phyloP scores from a whole-genome alignment of 2,797 vertebrate genomes.

The Pterois miles region DNA sequence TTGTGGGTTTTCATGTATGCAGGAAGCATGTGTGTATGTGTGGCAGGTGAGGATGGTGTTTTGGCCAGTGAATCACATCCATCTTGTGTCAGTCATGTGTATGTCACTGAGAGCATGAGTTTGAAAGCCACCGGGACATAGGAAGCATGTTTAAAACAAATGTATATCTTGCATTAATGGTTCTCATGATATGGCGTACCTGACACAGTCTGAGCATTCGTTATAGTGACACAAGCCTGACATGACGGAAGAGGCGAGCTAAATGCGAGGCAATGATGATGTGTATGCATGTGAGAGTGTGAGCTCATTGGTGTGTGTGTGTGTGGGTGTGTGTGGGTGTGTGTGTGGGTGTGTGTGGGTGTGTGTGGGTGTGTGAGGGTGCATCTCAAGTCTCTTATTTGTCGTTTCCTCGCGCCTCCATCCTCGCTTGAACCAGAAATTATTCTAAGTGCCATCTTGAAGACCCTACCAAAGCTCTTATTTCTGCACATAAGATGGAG shows the following conservation, averaged over 20 bases:
- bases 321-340: slow-evolving; percentile 6
- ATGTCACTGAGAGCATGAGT: slow-evolving; percentile 15
- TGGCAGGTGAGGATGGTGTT: background rate
- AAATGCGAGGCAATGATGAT: slow-evolving; percentile 23
- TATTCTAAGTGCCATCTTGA: too few species aligned
- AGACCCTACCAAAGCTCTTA: too few species aligned
- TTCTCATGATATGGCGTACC: slow-evolving; percentile 27
- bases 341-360: too few species aligned
- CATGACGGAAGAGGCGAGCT: slow-evolving; percentile 29
- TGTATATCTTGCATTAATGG: slow-evolving; percentile 33
- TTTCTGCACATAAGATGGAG: too few species aligned
- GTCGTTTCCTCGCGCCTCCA: too few species aligned
- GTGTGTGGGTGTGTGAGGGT: too few species aligned
- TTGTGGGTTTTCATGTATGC: slow-evolving; percentile 30
- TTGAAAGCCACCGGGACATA: slow-evolving; percentile 13
- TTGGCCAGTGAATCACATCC: slow-evolving; percentile 28
- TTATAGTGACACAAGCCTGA: slow-evolving; percentile 40
- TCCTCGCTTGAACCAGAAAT: too few species aligned
- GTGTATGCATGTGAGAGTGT: slow-evolving; percentile 39
- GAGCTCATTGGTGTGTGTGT: slow-evolving; percentile 25
- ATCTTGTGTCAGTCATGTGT: slow-evolving; percentile 16
- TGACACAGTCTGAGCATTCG: slow-evolving; percentile 33
- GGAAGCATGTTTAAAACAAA: slow-evolving; percentile 42
- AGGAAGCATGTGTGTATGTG: slow-evolving; percentile 31
- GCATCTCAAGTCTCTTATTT: too few species aligned